phyloP scores from a whole-genome alignment of 2,113 vertebrate species.

The Catagonus wagneri region DNA sequence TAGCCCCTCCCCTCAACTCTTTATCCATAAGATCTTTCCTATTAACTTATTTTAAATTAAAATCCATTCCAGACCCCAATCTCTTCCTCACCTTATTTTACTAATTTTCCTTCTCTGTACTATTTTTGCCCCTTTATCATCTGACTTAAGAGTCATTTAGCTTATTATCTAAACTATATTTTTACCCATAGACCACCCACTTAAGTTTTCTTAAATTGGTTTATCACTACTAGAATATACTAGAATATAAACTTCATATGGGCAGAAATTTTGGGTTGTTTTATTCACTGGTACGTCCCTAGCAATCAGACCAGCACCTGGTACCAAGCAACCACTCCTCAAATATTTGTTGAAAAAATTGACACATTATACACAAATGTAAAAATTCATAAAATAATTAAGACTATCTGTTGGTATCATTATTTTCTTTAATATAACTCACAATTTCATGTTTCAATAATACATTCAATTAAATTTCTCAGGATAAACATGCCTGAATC shows the following conservation, averaged over 20 bases:
- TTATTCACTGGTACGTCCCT: not conserved
- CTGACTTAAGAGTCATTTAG: not conserved
- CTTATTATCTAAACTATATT: not conserved
- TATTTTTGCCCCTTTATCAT: not conserved
- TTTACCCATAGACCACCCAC: not conserved
- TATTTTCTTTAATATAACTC: constrained; percentile 29
- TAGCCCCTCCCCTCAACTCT: not conserved
- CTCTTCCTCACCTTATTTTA: not conserved
- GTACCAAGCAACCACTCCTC: not conserved
- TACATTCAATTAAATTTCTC: constrained; percentile 9
- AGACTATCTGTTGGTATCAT: not conserved
- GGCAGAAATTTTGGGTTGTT: not conserved
- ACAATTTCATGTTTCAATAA: constrained; percentile 30
- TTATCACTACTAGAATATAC: not conserved
- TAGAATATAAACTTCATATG: not conserved
- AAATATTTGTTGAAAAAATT: constrained; percentile 32
- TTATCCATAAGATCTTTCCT: not conserved
- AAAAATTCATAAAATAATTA: constrained; percentile 24
- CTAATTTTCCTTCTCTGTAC: not conserved
- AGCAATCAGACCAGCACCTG: not conserved
- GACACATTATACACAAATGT: not conserved
- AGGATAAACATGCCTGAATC: constrained; percentile 5
- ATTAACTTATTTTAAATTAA: not conserved
- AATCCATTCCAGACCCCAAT: not conserved
- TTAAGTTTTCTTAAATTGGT: constrained; percentile 18